A percentile compares a stretch with the other conserved stretches of the same genome.
These are phyloP conservation scores for Nymphalis urticae DNA, from an alignment of 2,888 invertebrate species.

Conservation along the genomic window DNA sequence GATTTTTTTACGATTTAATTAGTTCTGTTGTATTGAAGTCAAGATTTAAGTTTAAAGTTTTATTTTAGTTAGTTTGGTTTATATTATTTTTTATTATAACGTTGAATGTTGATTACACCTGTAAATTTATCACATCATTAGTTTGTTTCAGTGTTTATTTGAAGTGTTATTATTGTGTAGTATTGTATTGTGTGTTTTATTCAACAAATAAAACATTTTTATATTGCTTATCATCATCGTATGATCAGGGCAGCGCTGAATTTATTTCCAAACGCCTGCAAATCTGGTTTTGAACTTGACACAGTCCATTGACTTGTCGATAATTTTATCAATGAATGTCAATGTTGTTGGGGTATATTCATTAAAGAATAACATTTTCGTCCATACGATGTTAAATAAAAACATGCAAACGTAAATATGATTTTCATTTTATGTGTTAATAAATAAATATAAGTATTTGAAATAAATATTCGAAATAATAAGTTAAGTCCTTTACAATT, in stretches of 20 bases:
- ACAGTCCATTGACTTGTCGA: slow-evolving; percentile 20
- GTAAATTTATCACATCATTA: background rate
- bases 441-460: no score
- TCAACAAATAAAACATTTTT: no score
- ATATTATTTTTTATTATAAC: background rate
- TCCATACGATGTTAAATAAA: background rate
- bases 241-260: background rate
- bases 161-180: no score
- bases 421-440: no score
- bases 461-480: no score
- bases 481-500: no score
- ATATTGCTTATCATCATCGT: background rate
- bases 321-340: slow-evolving; percentile 26
- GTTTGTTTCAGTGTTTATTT: no score
- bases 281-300: slow-evolving; percentile 22
- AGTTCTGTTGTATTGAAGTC: no score
- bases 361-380: background rate
- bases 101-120: background rate
- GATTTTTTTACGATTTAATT: no score
- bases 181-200: no score
- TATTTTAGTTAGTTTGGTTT: no score
- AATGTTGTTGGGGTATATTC: slow-evolving; percentile 11
- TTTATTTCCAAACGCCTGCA: background rate
- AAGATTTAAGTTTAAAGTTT: no score
- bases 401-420: background rate